Conservation (phyloP, 2,888 invertebrate species). For the Agrochola lychnidis region DNA sequence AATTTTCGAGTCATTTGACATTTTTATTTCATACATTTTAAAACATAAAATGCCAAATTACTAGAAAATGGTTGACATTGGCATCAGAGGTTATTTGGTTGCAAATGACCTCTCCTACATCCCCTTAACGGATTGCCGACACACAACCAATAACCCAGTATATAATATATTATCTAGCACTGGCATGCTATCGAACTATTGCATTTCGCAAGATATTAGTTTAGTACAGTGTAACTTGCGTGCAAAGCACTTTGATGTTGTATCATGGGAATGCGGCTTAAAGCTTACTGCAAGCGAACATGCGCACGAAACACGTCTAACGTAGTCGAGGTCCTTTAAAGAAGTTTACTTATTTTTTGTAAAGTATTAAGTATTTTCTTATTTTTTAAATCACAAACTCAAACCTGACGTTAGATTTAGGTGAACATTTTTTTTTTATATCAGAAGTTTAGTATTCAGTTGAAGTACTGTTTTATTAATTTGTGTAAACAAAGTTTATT, state of each 20-base stretch:
- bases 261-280: background rate
- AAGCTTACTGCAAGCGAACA: background rate
- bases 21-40: no score
- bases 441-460: slow-evolving; percentile 63
- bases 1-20: no score
- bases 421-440: slow-evolving; percentile 54
- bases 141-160: no score
- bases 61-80: no score
- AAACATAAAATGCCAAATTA: no score
- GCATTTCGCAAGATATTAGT: background rate
- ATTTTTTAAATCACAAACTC: slow-evolving; percentile 43
- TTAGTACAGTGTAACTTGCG: background rate
- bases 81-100: no score
- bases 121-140: no score
- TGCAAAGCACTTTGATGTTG: slow-evolving; percentile 1
- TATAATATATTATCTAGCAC: background rate
- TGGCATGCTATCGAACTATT: background rate
- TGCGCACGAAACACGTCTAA: slow-evolving; percentile 16
- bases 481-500: slow-evolving; percentile 69
- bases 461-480: slow-evolving; percentile 61
- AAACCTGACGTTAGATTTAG: slow-evolving; percentile 47
- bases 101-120: no score
- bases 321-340: slow-evolving; percentile 9
- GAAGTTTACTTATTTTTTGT: background rate
- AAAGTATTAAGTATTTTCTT: slow-evolving; percentile 15